These are phyloP conservation scores for Halcyon malimbica DNA, from an alignment of 2,113 vertebrate species.

Conservation along the genomic window DNA sequence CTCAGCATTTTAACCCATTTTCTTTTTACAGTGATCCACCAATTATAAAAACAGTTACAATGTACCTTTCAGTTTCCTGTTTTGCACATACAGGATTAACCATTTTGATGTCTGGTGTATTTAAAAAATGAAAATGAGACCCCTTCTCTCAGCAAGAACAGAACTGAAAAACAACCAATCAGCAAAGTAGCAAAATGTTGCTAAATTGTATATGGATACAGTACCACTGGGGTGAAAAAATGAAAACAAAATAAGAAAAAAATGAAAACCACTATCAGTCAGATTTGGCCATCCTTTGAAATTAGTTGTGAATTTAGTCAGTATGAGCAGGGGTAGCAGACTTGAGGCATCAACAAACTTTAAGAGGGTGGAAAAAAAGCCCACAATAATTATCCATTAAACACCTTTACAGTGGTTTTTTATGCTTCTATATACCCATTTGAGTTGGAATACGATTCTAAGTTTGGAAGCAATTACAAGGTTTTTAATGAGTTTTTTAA, in stretches of 20 bases:
- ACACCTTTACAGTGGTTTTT: not conserved
- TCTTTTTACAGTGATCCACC: not conserved
- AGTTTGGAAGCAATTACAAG: constrained; percentile 31
- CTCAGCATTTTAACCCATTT: not conserved
- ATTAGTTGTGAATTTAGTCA: not conserved
- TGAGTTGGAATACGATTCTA: not conserved
- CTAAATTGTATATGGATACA: not conserved
- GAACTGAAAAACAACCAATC: not conserved
- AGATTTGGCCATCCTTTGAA: not conserved
- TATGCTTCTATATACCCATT: not conserved
- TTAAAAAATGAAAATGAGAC: not conserved
- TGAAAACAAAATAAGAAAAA: too few relatives aligned
- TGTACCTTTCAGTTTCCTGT: not conserved
- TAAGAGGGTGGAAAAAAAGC: constrained; percentile 1
- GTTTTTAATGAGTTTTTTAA: constrained; percentile 8
- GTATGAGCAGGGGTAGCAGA: not conserved
- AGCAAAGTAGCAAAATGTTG: not conserved
- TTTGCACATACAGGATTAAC: not conserved
- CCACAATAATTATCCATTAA: not conserved
- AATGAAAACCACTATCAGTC: not conserved
- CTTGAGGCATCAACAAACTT: constrained; percentile 7
- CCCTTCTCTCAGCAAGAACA: not conserved
- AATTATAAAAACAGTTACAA: not conserved
- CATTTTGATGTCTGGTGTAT: not conserved
- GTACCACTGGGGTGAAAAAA: rapidly evolving